Base-by-base conservation (phyloP, 2,797 vertebrate genomes). In the Scarus forsteni region DNA sequence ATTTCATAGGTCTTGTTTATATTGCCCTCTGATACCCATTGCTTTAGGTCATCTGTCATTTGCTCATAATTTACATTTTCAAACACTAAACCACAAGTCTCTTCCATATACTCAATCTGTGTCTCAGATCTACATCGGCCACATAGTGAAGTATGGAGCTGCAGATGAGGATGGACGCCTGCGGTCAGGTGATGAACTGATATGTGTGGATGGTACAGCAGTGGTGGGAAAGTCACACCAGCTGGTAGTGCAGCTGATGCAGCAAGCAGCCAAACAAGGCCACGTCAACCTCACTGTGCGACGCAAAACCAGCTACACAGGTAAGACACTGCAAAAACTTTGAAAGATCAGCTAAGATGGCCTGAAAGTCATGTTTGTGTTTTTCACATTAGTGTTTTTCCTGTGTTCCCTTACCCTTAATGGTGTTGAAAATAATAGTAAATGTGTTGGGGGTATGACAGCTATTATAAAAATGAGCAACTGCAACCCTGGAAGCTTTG, bases 171-270 rank as follows among this genome's bases (percentile, higher is more conserved):
- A 99, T 0, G 96, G 98, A 8, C 97, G 98, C 55, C 94, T 99
- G 89, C 93, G 98, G 16, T 99, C 98, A 0, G 98, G 98, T 0
- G 98, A 99, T 55, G 98, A 99, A 66, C 95, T 99, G 75, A 97
- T 97, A 90, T 97, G 96, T 0, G 98, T 99, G 90, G 98, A 99
- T 66, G 98, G 98, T 66, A 99, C 98, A 0, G 96, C 97, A 0
- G 98, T 99, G 62, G 97, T 99, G 48, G 98, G 98, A 15, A 99
- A 99, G 77, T 99, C 98, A 1, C 98, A 99, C 90, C 98, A 99
- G 83, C 95, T 99, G 70, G 98, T 99, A 57, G 97, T 99, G 77
- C 98, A 99, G 68, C 96, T 99, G 75, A 99, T 99, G 98, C 98
- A 99, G 83, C 98, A 99, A 90, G 98, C 98, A 0, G 98, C 98